These are phyloP conservation scores for Siderastrea siderea DNA, from an alignment of 92 coral and sea anemone genomes.

Conservation along the genomic window DNA sequence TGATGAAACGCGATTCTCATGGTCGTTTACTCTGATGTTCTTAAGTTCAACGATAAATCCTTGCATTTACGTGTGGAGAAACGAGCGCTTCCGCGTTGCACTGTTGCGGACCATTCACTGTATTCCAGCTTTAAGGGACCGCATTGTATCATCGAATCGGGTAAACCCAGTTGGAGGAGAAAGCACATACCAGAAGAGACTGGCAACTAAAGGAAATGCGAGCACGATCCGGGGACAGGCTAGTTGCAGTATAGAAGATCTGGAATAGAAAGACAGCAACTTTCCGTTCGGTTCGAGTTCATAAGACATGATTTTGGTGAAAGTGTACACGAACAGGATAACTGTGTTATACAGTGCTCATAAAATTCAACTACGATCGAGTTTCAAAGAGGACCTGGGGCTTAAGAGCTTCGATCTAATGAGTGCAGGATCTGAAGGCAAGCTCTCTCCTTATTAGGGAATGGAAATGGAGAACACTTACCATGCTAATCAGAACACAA, in stretches of 20 bases:
- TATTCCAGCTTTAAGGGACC: constrained; percentile 22
- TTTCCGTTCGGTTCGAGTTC: too few species aligned
- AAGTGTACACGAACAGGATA: too few species aligned
- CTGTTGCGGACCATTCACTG: constrained; percentile 35
- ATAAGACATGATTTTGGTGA: too few species aligned
- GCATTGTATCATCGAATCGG: constrained; percentile 26
- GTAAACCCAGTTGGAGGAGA: not conserved
- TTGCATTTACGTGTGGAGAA: constrained; percentile 73
- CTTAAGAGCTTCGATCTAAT: too few species aligned
- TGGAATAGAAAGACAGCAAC: not conserved
- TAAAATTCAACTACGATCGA: too few species aligned
- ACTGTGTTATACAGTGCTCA: too few species aligned
- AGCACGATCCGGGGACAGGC: not conserved
- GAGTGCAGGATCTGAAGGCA: too few species aligned
- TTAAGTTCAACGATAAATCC: constrained; percentile 66
- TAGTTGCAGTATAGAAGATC: constrained; percentile 6
- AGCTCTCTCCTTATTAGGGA: too few species aligned
- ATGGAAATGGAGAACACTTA: too few species aligned
- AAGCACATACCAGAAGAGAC: not conserved
- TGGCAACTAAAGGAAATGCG: constrained; percentile 12
- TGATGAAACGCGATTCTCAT: constrained; percentile 44
- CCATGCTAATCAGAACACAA: too few species aligned
- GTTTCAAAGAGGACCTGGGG: too few species aligned
- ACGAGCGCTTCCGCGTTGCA: constrained; percentile 38
- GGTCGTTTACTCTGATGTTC: constrained; percentile 56